Conservation (phyloP, 2,888 invertebrate genomes). For the Alviniconcha strummeri region DNA sequence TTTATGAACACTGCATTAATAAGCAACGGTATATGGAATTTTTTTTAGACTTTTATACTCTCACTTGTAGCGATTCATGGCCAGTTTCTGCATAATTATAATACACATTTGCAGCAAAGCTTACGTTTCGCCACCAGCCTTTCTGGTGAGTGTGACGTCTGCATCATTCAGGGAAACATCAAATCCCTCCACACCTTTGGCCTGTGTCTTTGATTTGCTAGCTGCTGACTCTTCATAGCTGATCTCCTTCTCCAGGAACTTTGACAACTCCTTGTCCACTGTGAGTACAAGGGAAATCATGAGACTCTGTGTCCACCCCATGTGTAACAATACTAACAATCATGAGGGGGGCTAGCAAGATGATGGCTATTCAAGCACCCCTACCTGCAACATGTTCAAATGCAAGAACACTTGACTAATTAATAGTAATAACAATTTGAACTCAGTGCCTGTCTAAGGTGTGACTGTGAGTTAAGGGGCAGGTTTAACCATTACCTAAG, state of each 20-base stretch:
- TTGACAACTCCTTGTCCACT: constrained; percentile 79
- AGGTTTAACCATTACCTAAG: no score
- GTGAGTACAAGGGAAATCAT: constrained; percentile 26
- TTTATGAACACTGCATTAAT: no score
- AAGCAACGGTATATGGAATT: no score
- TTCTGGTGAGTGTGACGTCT: constrained; percentile 84
- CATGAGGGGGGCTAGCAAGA: neutral
- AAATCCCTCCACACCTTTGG: constrained; percentile 91
- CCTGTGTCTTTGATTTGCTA: constrained; percentile 77
- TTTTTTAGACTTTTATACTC: no score
- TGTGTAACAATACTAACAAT: no score
- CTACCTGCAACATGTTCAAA: neutral
- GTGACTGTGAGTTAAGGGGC: neutral
- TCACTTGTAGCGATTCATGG: no score
- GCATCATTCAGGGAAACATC: constrained; percentile 86
- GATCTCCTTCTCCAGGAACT: constrained; percentile 95
- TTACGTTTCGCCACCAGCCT: constrained; percentile 79
- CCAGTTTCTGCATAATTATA: no score
- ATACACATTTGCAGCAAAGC: constrained; percentile 32
- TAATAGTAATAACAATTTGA: neutral
- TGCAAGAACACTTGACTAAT: neutral
- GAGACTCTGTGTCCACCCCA: no score
- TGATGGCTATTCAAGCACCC: neutral
- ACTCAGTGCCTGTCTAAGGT: neutral
- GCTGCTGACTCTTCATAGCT: constrained; percentile 86